phyloP scores from a whole-genome alignment of 1,140 invertebrate species.

The Sarcophaga peregrina region DNA sequence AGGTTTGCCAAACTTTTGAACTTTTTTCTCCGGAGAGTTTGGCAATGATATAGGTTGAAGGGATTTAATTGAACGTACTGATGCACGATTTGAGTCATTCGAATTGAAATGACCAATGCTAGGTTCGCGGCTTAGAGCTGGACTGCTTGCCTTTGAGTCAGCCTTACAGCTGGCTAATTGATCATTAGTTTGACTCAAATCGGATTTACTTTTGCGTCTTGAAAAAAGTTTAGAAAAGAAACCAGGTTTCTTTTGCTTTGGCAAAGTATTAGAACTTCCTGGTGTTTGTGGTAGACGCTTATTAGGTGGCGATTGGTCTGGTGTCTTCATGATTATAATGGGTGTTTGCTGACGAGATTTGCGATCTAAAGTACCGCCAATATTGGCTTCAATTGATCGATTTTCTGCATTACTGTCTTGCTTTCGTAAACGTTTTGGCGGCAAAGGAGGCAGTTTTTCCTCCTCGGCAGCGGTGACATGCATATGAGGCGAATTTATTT shows the following conservation, averaged over 20 bases:
- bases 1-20: constrained; percentile 63
- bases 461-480: constrained; percentile 64
- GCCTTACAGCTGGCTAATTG: constrained; percentile 43
- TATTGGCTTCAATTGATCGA: constrained; percentile 58
- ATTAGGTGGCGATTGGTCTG: constrained; percentile 62
- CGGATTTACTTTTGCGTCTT: constrained; percentile 66
- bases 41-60: constrained; percentile 45
- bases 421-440: constrained; percentile 81
- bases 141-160: constrained; percentile 49
- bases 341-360: constrained; percentile 59
- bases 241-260: constrained; percentile 72
- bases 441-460: constrained; percentile 78
- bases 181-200: constrained; percentile 50
- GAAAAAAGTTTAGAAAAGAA: constrained; percentile 77
- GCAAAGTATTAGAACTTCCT: constrained; percentile 66
- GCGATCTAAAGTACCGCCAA: constrained; percentile 46
- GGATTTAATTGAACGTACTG: constrained; percentile 55
- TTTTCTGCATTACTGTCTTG: constrained; percentile 62
- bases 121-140: constrained; percentile 54
- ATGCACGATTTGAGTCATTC: constrained; percentile 57
- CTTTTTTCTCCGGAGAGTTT: constrained; percentile 50
- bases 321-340: constrained; percentile 56
- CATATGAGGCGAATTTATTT: constrained; percentile 46
- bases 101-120: constrained; percentile 54
- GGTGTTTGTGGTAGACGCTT: constrained; percentile 68